Evolutionary conservation across 2,888 invertebrate genomes (phyloP).

Genomic region (Andrena trimmerana): DNA sequence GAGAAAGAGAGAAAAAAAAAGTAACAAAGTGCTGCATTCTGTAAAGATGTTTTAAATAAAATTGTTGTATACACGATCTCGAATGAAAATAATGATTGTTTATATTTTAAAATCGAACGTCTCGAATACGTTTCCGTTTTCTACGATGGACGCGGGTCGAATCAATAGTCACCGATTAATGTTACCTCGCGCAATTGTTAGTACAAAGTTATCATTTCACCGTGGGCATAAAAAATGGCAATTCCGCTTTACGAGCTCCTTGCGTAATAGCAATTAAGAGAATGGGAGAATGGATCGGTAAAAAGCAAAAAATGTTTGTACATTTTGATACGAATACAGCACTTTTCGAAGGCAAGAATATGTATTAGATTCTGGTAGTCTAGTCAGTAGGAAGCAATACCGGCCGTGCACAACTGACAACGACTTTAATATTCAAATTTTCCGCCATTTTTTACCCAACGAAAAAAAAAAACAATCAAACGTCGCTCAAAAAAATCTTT

Average conservation of each 20-base stretch:
- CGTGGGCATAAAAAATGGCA: slow-evolving; percentile 19
- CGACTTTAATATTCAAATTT: slow-evolving; percentile 77
- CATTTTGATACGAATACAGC: slow-evolving; percentile 74
- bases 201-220: slow-evolving; percentile 47
- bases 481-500: slow-evolving; percentile 79
- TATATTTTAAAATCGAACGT: slow-evolving; percentile 44
- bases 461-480: slow-evolving; percentile 79
- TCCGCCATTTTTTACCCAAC: slow-evolving; percentile 78
- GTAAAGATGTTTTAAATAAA: slow-evolving; percentile 65
- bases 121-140: slow-evolving; percentile 52
- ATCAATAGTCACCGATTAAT: slow-evolving; percentile 28
- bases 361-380: slow-evolving; percentile 67
- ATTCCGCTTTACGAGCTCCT: slow-evolving; percentile 48
- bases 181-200: slow-evolving; percentile 39
- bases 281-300: slow-evolving; percentile 39
- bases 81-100: slow-evolving; percentile 39
- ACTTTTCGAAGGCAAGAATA: slow-evolving; percentile 66
- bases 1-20: slow-evolving; percentile 1
- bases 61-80: slow-evolving; percentile 51
- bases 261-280: slow-evolving; percentile 39
- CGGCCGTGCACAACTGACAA: slow-evolving; percentile 81
- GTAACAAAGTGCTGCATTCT: slow-evolving; percentile 75
- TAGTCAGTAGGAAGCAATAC: slow-evolving; percentile 78
- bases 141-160: slow-evolving; percentile 15
- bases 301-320: slow-evolving; percentile 61